These are phyloP conservation scores for Pachycephala philippinensis DNA, from an alignment of 2,113 vertebrate genomes.

Conservation along the genomic window DNA sequence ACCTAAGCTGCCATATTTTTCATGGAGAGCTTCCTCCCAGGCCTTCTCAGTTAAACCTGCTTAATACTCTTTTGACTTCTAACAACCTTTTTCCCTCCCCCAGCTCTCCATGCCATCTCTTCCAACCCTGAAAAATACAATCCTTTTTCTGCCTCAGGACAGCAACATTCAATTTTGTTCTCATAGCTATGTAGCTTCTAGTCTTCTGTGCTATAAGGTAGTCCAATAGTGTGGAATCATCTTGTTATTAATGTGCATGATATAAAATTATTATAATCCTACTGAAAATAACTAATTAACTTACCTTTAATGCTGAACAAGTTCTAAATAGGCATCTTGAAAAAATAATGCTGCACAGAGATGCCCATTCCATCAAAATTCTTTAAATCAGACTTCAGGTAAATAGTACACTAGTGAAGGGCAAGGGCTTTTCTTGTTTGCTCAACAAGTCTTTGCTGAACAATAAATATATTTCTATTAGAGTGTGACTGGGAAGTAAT, in stretches of 20 bases:
- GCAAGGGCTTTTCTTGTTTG: neutral
- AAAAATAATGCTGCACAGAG: neutral
- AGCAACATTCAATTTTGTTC: neutral
- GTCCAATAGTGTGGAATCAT: neutral
- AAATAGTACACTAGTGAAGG: neutral
- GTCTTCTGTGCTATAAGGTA: neutral
- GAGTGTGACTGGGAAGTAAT: neutral
- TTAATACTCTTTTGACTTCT: neutral
- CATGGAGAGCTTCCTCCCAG: neutral
- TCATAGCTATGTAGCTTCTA: neutral
- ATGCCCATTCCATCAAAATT: neutral
- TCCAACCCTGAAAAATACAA: neutral
- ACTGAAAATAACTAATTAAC: neutral
- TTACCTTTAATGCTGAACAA: neutral
- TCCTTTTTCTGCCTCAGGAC: neutral
- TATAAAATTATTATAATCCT: neutral
- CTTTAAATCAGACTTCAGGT: neutral
- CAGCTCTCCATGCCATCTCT: neutral
- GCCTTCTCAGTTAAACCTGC: neutral
- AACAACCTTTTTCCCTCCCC: neutral
- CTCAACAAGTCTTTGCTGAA: neutral
- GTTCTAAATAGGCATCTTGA: neutral
- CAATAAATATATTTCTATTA: neutral
- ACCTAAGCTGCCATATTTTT: neutral
- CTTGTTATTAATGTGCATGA: neutral